These are phyloP conservation scores for Leptopilina clavipes DNA, from an alignment of 1,140 invertebrate genomes.

Conservation along the genomic window DNA sequence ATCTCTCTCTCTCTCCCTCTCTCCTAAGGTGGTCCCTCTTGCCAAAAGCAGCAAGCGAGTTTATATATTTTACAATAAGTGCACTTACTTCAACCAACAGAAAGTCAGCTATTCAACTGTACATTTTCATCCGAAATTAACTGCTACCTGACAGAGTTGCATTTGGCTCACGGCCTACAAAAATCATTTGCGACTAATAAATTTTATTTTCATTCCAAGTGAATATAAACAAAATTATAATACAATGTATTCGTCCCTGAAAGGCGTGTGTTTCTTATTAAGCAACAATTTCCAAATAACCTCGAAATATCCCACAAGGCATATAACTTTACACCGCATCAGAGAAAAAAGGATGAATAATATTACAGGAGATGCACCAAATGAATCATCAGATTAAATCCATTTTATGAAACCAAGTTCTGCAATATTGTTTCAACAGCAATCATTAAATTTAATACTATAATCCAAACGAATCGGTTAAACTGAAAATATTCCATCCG, in stretches of 20 bases:
- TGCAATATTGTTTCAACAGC: no score
- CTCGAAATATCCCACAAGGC: no score
- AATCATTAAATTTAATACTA: no score
- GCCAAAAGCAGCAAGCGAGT: conserved; percentile 44
- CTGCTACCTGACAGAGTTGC: conserved; percentile 25
- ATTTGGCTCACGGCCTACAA: conserved; percentile 24
- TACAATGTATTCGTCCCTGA: background rate
- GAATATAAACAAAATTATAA: conserved; percentile 4
- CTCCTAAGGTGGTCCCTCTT: conserved; percentile 44
- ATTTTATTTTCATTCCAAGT: background rate
- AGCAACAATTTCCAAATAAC: no score
- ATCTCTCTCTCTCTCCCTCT: background rate
- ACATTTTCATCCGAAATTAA: conserved; percentile 29
- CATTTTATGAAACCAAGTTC: no score
- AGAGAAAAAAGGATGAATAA: no score
- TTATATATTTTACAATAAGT: conserved; percentile 59
- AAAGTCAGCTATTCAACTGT: conserved; percentile 14
- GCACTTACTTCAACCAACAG: conserved; percentile 22
- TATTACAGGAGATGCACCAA: no score
- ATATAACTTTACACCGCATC: no score
- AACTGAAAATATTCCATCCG: no score
- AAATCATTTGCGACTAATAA: conserved; percentile 24
- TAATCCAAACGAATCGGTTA: no score
- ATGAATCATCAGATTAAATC: no score
- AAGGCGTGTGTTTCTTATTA: background rate